phyloP scores from a whole-genome alignment of 1,140 invertebrate genomes.

The Leptinotarsa undecemlineata region DNA sequence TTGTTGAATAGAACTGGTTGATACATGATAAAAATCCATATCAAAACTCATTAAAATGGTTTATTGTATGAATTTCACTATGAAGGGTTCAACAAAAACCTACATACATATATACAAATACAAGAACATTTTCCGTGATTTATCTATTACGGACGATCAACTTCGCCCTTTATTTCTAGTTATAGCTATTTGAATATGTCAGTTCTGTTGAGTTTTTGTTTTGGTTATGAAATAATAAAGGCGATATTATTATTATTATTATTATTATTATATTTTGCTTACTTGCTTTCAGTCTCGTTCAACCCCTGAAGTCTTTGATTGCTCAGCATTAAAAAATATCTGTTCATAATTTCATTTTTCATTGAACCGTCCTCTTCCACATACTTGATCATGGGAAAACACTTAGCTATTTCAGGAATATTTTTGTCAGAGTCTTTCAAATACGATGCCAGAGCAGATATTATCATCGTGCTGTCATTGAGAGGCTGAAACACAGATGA shows the following conservation, averaged over 20 bases:
- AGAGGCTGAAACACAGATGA: constrained; percentile 69
- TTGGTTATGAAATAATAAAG: too few species aligned
- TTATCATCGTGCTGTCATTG: constrained; percentile 92
- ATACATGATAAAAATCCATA: too few species aligned
- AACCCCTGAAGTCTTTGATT: constrained; percentile 15
- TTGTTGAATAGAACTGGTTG: too few species aligned
- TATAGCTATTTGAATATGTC: too few species aligned
- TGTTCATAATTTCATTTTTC: constrained; percentile 85
- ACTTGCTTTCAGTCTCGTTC: constrained; percentile 52
- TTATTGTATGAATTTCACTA: not conserved
- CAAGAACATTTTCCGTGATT: too few species aligned
- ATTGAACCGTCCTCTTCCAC: constrained; percentile 70
- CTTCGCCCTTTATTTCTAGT: too few species aligned
- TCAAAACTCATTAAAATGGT: too few species aligned
- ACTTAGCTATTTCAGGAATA: constrained; percentile 75
- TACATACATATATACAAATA: too few species aligned
- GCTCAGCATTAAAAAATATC: constrained; percentile 89
- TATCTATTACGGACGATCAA: too few species aligned
- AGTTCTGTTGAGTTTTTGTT: too few species aligned
- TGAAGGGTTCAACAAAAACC: not conserved
- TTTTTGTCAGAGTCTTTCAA: constrained; percentile 67
- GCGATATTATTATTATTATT: too few species aligned
- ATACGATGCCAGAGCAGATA: constrained; percentile 84
- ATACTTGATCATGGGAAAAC: constrained; percentile 77
- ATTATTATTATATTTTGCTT: too few species aligned